These are phyloP conservation scores for Leuciscus idus DNA, from an alignment of 2,113 vertebrate species.

Conservation along the genomic window DNA sequence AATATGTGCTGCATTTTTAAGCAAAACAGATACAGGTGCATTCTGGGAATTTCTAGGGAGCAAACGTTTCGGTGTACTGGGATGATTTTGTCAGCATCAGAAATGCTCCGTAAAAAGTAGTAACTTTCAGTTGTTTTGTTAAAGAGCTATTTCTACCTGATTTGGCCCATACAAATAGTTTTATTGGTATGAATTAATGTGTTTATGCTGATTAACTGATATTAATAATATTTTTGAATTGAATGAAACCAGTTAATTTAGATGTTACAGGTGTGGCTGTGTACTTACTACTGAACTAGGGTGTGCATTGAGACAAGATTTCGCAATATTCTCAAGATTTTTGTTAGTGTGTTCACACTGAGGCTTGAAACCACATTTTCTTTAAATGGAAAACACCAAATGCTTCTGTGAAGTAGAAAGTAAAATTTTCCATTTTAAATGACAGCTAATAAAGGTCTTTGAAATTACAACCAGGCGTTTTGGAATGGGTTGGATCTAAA, in stretches of 20 bases:
- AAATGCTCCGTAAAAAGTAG: background rate
- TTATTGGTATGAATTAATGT: background rate
- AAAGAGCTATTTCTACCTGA: background rate
- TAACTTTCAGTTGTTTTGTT: background rate
- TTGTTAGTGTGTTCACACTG: background rate
- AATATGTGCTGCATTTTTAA: too few relatives aligned
- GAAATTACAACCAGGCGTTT: conserved; percentile 7
- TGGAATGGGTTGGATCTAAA: background rate
- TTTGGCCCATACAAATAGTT: background rate
- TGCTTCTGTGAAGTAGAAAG: background rate
- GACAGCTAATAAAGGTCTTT: background rate
- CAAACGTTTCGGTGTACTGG: background rate
- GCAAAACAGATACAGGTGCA: too few relatives aligned
- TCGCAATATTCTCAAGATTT: too few relatives aligned
- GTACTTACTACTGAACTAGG: background rate
- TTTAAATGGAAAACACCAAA: background rate
- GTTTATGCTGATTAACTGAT: background rate
- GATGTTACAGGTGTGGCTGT: background rate
- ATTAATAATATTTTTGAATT: background rate
- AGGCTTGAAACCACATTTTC: background rate
- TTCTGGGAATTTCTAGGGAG: background rate
- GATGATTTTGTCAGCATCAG: background rate
- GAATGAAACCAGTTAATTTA: background rate
- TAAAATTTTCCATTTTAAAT: background rate
- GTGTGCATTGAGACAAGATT: background rate